Evolutionary conservation across 2,888 invertebrate species (phyloP).

Genomic region (Sacculina carcini): DNA sequence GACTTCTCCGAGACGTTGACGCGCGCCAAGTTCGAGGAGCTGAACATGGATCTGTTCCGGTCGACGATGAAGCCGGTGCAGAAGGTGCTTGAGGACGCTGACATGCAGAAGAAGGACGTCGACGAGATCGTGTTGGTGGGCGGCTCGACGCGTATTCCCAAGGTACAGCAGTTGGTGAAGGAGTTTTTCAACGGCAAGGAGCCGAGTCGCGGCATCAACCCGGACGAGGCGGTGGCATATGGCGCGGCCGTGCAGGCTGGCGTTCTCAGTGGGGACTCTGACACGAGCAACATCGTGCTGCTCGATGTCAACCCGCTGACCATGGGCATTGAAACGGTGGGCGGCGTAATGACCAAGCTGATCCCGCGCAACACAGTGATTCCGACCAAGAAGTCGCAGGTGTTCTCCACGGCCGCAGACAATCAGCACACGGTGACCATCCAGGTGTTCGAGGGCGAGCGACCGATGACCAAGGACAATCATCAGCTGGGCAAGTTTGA

Average conservation of each 20-base stretch:
- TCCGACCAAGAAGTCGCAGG: constrained; percentile 96
- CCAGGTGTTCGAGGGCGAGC: constrained; percentile 93
- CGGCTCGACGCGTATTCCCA: constrained; percentile 96
- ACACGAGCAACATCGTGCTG: constrained; percentile 66
- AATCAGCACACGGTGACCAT: constrained; percentile 98
- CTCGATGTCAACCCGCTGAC: constrained; percentile 96
- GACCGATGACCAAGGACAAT: constrained; percentile 99
- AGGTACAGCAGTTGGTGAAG: constrained; percentile 74
- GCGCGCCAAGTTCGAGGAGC: constrained; percentile 91
- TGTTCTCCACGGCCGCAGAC: constrained; percentile 96
- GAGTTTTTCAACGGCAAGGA: constrained; percentile 95
- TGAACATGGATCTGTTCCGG: constrained; percentile 56
- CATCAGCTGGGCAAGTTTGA: constrained; percentile 96
- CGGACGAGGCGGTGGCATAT: constrained; percentile 96
- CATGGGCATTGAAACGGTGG: constrained; percentile 97
- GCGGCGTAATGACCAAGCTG: constrained; percentile 97
- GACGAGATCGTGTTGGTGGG: constrained; percentile 97
- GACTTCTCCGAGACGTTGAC: constrained; percentile 96
- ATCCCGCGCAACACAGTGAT: constrained; percentile 95
- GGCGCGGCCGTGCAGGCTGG: constrained; percentile 97
- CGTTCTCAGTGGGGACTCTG: constrained; percentile 87
- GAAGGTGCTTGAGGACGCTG: constrained; percentile 92
- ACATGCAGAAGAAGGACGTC: constrained; percentile 91
- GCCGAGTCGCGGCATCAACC: constrained; percentile 90
- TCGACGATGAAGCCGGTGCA: constrained; percentile 85